Conservation (phyloP, 2,888 invertebrate species). For the Spilosoma lubricipeda region DNA sequence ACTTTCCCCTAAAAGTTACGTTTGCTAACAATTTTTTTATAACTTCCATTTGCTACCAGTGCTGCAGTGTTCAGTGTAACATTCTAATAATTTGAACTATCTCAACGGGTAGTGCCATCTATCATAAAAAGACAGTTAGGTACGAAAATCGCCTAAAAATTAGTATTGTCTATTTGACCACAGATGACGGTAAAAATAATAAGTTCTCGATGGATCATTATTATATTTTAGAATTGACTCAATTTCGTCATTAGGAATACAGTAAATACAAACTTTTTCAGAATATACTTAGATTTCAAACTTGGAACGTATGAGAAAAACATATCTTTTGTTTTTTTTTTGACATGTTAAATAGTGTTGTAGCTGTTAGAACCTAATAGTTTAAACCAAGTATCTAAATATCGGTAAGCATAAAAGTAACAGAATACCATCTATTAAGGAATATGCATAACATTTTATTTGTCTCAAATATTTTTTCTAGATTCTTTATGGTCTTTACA, state of each 20-base stretch:
- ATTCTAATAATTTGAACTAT: not conserved
- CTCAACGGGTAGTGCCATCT: not conserved
- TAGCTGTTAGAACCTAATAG: not conserved
- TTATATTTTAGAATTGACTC: not conserved
- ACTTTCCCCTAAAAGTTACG: not conserved
- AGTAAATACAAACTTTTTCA: not conserved
- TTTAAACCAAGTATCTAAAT: not conserved
- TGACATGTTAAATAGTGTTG: not conserved
- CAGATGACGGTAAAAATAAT: slow-evolving; percentile 40
- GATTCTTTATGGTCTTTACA: too few species aligned
- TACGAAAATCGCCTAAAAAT: not conserved
- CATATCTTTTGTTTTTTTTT: not conserved
- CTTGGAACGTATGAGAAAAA: not conserved
- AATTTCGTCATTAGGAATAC: not conserved
- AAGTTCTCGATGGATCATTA: not conserved
- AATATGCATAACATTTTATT: too few species aligned
- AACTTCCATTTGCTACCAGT: not conserved
- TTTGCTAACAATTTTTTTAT: not conserved
- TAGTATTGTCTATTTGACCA: slow-evolving; percentile 4
- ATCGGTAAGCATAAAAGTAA: not conserved
- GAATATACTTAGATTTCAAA: not conserved
- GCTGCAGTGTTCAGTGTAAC: not conserved
- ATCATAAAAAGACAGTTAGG: not conserved
- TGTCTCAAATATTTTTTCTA: too few species aligned
- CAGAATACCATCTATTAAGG: too few species aligned